phyloP scores from a whole-genome alignment of 2,113 vertebrate genomes.

The Riparia riparia region DNA sequence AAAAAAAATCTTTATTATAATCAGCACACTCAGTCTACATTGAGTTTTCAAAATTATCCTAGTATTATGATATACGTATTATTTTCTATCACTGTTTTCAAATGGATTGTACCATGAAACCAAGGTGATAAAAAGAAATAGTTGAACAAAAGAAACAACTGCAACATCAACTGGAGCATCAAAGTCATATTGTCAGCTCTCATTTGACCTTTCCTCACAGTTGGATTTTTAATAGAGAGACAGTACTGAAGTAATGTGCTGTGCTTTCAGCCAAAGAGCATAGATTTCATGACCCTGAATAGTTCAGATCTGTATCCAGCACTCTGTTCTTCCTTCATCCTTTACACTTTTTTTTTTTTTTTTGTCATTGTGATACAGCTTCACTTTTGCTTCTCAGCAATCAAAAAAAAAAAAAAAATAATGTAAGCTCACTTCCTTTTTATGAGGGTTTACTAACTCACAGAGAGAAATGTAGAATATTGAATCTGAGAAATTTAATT shows the following conservation, averaged over 20 bases:
- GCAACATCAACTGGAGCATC: neutral
- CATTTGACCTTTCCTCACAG: slow-evolving; percentile 17
- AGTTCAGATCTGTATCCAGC: neutral
- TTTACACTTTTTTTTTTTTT: neutral
- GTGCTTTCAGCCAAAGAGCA: neutral
- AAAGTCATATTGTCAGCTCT: slow-evolving; percentile 4
- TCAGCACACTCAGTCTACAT: neutral
- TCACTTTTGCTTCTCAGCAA: neutral
- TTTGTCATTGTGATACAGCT: neutral
- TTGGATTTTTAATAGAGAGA: slow-evolving; percentile 12
- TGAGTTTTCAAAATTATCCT: neutral
- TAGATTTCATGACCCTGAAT: neutral
- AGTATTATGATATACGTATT: neutral
- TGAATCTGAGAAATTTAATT: neutral
- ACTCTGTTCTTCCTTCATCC: neutral
- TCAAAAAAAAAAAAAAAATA: neutral
- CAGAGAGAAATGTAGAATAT: neutral
- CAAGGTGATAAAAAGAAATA: neutral
- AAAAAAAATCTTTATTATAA: neutral
- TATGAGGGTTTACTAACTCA: neutral
- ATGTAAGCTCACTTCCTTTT: neutral
- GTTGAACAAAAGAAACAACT: slow-evolving; percentile 5
- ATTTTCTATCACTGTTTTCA: neutral
- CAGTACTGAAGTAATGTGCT: neutral
- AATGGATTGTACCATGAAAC: neutral